Conservation (phyloP, 1,140 invertebrate species). For the Drosophila tropicalis region DNA sequence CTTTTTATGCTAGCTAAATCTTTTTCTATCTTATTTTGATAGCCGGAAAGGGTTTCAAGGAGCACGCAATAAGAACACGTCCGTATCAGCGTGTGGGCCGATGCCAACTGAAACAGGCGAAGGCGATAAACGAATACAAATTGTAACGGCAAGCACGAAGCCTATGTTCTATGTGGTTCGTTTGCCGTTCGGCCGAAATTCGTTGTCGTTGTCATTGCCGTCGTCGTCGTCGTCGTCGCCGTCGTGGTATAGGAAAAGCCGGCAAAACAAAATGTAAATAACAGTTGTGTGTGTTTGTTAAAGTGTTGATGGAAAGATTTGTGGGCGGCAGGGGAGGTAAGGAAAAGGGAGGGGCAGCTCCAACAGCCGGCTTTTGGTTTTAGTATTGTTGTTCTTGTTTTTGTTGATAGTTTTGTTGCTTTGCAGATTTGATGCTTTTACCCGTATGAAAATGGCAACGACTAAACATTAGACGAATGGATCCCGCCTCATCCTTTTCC, state of each 20-base stretch:
- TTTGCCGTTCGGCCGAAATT: constrained; percentile 2
- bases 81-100: constrained; percentile 70
- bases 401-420: constrained; percentile 36
- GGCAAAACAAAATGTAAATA: constrained; percentile 80
- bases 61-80: constrained; percentile 46
- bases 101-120: constrained; percentile 73
- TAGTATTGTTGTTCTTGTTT: constrained; percentile 44
- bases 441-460: constrained; percentile 30
- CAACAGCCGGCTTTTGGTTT: constrained; percentile 66
- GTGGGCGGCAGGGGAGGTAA: not conserved
- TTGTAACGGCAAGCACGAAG: constrained; percentile 55
- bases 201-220: not conserved
- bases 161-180: constrained; percentile 13
- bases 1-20: not conserved
- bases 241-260: constrained; percentile 57
- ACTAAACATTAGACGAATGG: constrained; percentile 34
- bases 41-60: constrained; percentile 21
- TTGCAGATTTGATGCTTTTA: constrained; percentile 66
- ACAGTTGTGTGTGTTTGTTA: constrained; percentile 34
- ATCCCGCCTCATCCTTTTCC: constrained; percentile 28
- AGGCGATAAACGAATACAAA: constrained; percentile 32
- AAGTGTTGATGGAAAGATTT: constrained; percentile 3
- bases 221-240: not conserved
- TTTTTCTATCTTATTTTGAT: constrained; percentile 2
- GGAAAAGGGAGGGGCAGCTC: not conserved